These are phyloP conservation scores for Noctilio leporinus DNA, from an alignment of 2,113 vertebrate genomes.

Conservation along the genomic window DNA sequence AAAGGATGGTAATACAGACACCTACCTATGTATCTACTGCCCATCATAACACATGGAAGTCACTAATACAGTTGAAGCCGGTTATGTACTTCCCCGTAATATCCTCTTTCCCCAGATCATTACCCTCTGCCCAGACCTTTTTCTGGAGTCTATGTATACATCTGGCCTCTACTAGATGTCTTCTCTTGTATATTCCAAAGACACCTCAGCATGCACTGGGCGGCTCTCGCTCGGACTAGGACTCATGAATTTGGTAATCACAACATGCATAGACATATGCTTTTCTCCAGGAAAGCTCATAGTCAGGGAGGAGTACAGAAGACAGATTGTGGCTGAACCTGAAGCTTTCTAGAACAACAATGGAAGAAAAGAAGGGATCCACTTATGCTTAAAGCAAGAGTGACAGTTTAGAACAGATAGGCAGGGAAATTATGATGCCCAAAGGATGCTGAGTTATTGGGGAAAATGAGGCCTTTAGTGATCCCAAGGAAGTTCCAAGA, in stretches of 20 bases:
- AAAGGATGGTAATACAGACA: background rate
- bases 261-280: background rate
- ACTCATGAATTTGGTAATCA: background rate
- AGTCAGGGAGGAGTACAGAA: background rate
- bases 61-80: background rate
- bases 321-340: background rate
- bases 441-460: background rate
- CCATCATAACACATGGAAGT: background rate
- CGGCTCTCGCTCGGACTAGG: background rate
- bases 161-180: background rate
- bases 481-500: too few relatives aligned
- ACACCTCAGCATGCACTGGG: background rate
- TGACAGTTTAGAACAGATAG: background rate
- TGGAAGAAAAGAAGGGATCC: background rate
- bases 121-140: background rate
- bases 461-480: background rate
- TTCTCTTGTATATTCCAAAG: background rate
- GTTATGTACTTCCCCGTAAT: background rate
- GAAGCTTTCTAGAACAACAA: background rate
- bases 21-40: background rate
- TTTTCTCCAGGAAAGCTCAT: background rate
- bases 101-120: background rate
- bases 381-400: background rate
- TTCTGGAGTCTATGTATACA: background rate
- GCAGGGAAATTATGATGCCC: background rate